Evolutionary conservation across 2,113 vertebrate genomes (phyloP).

Genomic region (Myrmecophaga tridactyla): DNA sequence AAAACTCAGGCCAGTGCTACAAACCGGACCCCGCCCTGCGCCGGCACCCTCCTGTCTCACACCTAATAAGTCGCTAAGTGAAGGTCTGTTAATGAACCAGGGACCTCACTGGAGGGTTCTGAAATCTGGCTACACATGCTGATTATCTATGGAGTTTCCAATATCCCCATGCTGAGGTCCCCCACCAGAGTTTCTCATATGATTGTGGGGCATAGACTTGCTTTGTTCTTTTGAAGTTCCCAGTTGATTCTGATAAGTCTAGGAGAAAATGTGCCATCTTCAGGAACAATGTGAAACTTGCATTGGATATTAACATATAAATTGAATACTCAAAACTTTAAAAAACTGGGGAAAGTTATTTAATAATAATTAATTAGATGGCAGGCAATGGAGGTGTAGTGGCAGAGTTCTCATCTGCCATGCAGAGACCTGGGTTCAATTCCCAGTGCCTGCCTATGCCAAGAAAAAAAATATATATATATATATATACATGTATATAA

Average conservation of each 20-base stretch:
- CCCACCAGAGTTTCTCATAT: accelerated
- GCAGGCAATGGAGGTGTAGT: too few relatives aligned
- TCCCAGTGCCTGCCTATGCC: too few relatives aligned
- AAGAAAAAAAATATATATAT: too few relatives aligned
- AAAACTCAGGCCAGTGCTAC: not conserved
- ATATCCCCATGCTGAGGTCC: not conserved
- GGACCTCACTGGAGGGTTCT: not conserved
- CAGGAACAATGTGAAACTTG: not conserved
- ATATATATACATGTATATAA: too few relatives aligned
- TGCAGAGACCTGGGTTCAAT: too few relatives aligned
- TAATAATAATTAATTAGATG: too few relatives aligned
- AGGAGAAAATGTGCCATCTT: not conserved
- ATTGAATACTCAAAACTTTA: not conserved
- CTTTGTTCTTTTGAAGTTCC: too few relatives aligned
- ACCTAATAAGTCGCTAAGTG: not conserved
- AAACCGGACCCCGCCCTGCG: too few relatives aligned
- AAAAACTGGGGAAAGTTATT: not conserved
- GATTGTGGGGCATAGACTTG: too few relatives aligned
- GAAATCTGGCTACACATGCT: not conserved
- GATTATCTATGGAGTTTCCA: not conserved
- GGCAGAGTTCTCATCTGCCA: too few relatives aligned
- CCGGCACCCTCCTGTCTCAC: not conserved
- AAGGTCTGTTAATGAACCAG: not conserved
- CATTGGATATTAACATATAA: not conserved
- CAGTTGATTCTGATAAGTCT: not conserved